Conservation (phyloP, 2,888 invertebrate species). For the Ormyrus nitidulus region DNA sequence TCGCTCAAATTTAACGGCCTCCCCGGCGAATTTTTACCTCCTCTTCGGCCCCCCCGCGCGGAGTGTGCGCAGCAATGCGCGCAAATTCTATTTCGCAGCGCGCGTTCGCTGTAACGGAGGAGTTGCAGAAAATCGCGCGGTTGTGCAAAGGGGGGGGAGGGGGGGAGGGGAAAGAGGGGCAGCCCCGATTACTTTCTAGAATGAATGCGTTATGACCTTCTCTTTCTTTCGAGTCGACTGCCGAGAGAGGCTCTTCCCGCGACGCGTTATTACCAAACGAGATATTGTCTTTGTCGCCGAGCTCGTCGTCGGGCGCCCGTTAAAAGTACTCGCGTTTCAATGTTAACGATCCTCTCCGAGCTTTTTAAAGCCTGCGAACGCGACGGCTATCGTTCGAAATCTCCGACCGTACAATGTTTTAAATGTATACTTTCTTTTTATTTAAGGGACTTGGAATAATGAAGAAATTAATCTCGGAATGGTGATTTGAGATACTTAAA, state of each 20-base stretch:
- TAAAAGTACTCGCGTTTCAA: slow-evolving; percentile 37
- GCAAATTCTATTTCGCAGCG: slow-evolving; percentile 51
- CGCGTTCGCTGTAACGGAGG: slow-evolving; percentile 39
- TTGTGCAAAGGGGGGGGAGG: slow-evolving; percentile 50
- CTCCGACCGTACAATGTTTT: background rate
- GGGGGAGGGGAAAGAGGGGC: slow-evolving; percentile 36
- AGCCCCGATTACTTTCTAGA: slow-evolving; percentile 53
- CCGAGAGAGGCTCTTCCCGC: slow-evolving; percentile 5
- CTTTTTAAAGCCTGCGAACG: background rate
- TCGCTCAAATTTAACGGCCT: slow-evolving; percentile 47
- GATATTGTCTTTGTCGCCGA: slow-evolving; percentile 44
- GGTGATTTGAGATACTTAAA: no score
- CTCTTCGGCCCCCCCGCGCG: background rate
- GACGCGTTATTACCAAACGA: slow-evolving; percentile 35
- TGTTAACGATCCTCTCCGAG: slow-evolving; percentile 8
- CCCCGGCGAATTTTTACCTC: slow-evolving; percentile 31
- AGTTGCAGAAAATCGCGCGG: slow-evolving; percentile 47
- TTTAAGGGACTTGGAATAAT: no score
- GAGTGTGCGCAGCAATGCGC: slow-evolving; percentile 33
- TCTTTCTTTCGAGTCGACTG: background rate
- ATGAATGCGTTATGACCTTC: slow-evolving; percentile 51
- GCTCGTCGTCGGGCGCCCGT: background rate
- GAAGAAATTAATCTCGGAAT: no score
- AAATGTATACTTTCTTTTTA: no score
- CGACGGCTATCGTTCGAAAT: background rate